These are phyloP conservation scores for Helicolenus hilgendorfi DNA, from an alignment of 2,797 vertebrate species.

Conservation along the genomic window DNA sequence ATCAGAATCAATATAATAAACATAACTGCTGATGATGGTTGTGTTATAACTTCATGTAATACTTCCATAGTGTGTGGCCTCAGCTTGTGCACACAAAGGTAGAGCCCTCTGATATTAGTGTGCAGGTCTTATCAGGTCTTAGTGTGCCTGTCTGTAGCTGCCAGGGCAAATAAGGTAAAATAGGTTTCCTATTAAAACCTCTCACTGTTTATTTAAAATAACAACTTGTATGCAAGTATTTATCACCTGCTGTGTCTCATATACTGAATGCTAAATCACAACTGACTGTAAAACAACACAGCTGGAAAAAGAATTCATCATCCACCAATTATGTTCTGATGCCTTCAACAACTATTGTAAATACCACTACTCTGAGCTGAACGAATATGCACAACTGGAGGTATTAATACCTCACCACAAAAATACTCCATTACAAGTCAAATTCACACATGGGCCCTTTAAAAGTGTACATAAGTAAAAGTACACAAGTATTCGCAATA, in stretches of 20 bases:
- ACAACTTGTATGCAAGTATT: not conserved
- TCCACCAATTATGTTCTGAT: not conserved
- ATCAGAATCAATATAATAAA: not conserved
- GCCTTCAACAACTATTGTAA: not conserved
- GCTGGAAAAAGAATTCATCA: not conserved
- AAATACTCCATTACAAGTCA: not conserved
- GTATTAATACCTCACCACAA: not conserved
- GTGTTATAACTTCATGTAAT: not conserved
- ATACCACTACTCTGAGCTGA: not conserved
- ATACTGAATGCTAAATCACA: not conserved
- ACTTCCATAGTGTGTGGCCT: not conserved
- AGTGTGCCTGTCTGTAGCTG: not conserved
- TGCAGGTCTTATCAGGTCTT: not conserved
- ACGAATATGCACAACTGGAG: no score
- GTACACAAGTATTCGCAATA: not conserved
- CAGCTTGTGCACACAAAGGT: not conserved
- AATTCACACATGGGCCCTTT: not conserved
- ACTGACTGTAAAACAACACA: not conserved
- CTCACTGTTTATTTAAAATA: not conserved
- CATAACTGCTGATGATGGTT: not conserved
- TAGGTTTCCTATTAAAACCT: not conserved
- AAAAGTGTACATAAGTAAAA: not conserved
- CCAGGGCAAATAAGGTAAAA: not conserved
- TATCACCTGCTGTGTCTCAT: not conserved
- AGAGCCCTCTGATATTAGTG: not conserved